Evolutionary conservation across 2,113 vertebrate species (phyloP).

Genomic region (Phalacrocorax brasilianus): DNA sequence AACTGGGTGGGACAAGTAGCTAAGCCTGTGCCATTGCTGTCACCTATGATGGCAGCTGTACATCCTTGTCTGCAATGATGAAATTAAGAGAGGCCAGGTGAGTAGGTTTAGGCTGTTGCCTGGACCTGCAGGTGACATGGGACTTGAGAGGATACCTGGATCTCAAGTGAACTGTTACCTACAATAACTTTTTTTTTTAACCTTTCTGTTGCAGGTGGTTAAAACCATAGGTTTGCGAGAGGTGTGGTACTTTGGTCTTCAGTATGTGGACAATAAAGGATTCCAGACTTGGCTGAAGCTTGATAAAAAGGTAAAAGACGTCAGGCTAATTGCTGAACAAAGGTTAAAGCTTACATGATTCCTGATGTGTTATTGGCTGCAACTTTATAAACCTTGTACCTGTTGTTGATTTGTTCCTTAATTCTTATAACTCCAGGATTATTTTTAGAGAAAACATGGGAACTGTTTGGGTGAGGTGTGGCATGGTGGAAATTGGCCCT

Average conservation of each 20-base stretch:
- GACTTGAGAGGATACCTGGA: neutral
- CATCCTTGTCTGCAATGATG: neutral
- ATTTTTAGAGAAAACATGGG: neutral
- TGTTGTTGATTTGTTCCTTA: neutral
- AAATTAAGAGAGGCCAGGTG: neutral
- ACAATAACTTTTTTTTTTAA: neutral
- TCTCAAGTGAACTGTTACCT: neutral
- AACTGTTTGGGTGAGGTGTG: neutral
- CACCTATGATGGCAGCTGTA: neutral
- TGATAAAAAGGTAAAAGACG: constrained; percentile 90
- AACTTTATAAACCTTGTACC: neutral
- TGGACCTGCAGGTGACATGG: neutral
- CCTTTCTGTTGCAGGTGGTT: constrained; percentile 83
- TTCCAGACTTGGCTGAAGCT: constrained; percentile 94
- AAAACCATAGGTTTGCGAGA: constrained; percentile 94
- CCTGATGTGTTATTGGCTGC: neutral
- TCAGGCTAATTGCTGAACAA: neutral
- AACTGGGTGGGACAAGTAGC: neutral
- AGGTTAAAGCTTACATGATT: neutral
- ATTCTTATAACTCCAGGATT: neutral
- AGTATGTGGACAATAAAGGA: constrained; percentile 90
- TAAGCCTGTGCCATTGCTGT: neutral
- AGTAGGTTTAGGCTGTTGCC: neutral
- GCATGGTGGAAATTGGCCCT: neutral
- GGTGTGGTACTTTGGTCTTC: constrained; percentile 97